Conservation (phyloP, 2,113 vertebrate genomes). For the Pelvicachromis taeniatus region DNA sequence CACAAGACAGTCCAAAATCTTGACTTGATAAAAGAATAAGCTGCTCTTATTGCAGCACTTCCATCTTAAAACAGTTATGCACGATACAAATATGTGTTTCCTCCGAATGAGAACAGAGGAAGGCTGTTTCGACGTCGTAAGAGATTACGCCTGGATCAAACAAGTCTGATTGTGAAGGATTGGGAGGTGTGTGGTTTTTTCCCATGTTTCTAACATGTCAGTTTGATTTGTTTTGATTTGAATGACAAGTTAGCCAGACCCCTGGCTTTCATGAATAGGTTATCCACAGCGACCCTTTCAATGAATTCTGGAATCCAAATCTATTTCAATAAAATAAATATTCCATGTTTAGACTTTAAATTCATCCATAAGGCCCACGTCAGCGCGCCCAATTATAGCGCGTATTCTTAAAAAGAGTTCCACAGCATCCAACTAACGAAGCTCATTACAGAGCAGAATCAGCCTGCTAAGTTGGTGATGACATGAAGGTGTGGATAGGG, state of each 20-base stretch:
- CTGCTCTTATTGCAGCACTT: constrained; percentile 5
- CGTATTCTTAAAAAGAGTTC: neutral
- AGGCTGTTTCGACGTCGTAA: neutral
- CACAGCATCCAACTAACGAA: neutral
- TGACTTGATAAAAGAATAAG: constrained; percentile 25
- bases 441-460: constrained; percentile 27
- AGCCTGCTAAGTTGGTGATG: neutral
- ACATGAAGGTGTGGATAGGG: neutral
- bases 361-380: neutral
- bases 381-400: constrained; percentile 19
- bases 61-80: constrained; percentile 26
- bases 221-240: too few species aligned
- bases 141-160: constrained; percentile 37
- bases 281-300: neutral
- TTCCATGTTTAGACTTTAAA: constrained; percentile 3
- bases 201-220: too few species aligned
- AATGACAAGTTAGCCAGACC: too few species aligned
- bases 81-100: neutral
- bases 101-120: neutral
- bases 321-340: neutral
- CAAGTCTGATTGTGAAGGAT: constrained; percentile 36
- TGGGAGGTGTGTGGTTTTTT: too few species aligned
- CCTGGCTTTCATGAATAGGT: neutral
- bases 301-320: neutral
- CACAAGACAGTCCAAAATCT: constrained; percentile 8